Conservation (phyloP, 1,140 invertebrate genomes). For the Drosophila fuyamai region DNA sequence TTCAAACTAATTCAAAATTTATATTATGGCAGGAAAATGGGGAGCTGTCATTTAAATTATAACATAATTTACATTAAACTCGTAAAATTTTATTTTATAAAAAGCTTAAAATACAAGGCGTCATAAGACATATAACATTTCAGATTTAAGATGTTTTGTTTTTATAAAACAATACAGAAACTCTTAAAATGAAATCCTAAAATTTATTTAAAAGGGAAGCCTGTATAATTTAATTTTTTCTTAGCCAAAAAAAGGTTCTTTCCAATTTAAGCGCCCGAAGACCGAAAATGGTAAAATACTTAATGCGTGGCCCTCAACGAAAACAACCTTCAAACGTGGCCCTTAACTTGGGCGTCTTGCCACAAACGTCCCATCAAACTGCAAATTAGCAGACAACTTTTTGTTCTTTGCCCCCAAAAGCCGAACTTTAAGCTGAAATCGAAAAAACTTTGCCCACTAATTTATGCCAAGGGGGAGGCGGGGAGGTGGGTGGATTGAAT, state of each 20-base stretch:
- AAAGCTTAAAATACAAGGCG: too few species aligned
- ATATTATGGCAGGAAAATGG: too few species aligned
- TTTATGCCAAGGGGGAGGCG: slow-evolving; percentile 52
- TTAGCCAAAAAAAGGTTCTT: neutral
- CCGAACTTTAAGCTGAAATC: slow-evolving; percentile 51
- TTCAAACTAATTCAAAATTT: too few species aligned
- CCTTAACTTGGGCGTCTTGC: slow-evolving; percentile 18
- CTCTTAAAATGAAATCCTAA: too few species aligned
- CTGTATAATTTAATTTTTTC: neutral
- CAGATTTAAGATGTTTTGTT: too few species aligned
- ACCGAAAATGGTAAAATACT: slow-evolving; percentile 14
- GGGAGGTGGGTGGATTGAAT: slow-evolving; percentile 4
- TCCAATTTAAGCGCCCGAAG: slow-evolving; percentile 12
- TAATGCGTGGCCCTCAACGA: slow-evolving; percentile 32
- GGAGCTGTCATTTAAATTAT: too few species aligned
- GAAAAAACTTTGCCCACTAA: slow-evolving; percentile 47
- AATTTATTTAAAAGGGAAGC: neutral
- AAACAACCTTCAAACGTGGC: slow-evolving; percentile 24
- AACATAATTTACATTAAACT: too few species aligned
- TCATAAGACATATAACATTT: too few species aligned
- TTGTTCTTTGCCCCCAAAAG: neutral
- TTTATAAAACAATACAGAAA: too few species aligned
- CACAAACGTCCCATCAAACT: slow-evolving; percentile 34
- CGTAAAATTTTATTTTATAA: too few species aligned
- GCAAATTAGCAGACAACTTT: slow-evolving; percentile 37